A percentile compares a stretch with the other conserved stretches of the same genome.
These are phyloP conservation scores for Charanyca ferruginea DNA, from an alignment of 2,888 invertebrate species.

Conservation along the genomic window DNA sequence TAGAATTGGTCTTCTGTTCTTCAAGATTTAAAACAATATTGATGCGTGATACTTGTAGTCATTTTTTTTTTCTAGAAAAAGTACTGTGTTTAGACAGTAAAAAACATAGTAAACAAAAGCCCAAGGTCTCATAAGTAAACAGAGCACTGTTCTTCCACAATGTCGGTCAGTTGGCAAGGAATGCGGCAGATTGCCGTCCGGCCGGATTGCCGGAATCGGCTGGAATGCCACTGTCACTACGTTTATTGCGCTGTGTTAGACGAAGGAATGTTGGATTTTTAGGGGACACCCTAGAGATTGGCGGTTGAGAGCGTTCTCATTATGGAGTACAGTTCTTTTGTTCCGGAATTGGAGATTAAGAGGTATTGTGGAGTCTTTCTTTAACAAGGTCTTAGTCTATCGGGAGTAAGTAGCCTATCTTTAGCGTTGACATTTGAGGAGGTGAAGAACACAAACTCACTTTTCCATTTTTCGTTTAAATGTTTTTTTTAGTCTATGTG, in stretches of 20 bases:
- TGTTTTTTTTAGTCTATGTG: no score
- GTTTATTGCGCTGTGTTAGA: conserved; percentile 87
- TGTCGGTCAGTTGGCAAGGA: conserved; percentile 69
- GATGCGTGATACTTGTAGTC: not conserved
- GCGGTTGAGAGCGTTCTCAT: conserved; percentile 53
- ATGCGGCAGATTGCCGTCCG: conserved; percentile 85
- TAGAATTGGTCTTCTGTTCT: no score
- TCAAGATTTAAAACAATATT: not conserved
- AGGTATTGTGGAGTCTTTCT: conserved; percentile 9
- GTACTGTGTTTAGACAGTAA: conserved; percentile 9
- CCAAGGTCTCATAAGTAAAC: conserved; percentile 55
- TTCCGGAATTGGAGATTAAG: conserved; percentile 27
- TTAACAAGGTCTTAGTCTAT: not conserved
- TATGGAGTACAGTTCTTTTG: conserved; percentile 30
- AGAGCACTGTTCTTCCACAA: conserved; percentile 56
- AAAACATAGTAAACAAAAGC: conserved; percentile 33
- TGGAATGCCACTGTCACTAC: conserved; percentile 88
- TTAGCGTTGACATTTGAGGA: no score
- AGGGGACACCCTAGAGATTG: conserved; percentile 58
- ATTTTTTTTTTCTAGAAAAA: not conserved
- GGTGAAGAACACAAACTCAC: no score
- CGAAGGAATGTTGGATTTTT: conserved; percentile 85
- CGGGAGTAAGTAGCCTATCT: no score
- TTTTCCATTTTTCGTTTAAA: no score
- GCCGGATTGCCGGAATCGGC: conserved; percentile 81